These are phyloP conservation scores for Adela reaumurella DNA, from an alignment of 2,888 invertebrate genomes.

Conservation along the genomic window DNA sequence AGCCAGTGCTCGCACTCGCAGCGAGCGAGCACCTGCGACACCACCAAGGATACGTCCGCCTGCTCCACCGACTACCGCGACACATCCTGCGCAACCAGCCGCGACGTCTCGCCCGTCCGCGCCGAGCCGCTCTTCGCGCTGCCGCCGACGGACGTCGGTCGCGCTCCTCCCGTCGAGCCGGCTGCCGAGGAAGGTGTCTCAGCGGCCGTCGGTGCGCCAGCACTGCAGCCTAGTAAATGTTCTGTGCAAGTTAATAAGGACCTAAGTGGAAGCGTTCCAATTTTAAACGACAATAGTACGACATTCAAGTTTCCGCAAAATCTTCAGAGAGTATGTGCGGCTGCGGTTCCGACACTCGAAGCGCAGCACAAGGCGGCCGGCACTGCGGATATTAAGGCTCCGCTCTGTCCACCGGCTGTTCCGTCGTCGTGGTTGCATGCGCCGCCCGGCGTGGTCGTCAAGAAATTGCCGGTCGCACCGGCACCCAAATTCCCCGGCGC, in stretches of 20 bases:
- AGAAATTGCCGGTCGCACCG: background rate
- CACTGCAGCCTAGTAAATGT: too few relatives aligned
- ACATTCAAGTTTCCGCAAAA: background rate
- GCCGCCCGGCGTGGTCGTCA: constrained; percentile 14
- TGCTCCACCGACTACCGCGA: constrained; percentile 50
- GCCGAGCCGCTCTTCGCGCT: too few relatives aligned
- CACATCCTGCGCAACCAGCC: constrained; percentile 17
- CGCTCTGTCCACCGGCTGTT: constrained; percentile 38
- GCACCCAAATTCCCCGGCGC: background rate
- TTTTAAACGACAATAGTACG: too few relatives aligned
- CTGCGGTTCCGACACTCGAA: background rate
- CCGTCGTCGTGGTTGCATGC: constrained; percentile 38
- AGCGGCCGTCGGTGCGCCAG: too few relatives aligned
- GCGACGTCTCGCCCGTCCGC: background rate
- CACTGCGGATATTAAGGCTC: constrained; percentile 13
- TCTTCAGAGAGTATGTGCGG: background rate
- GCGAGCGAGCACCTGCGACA: constrained; percentile 28
- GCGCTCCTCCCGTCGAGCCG: too few relatives aligned
- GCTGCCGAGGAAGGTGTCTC: too few relatives aligned
- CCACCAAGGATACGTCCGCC: constrained; percentile 44
- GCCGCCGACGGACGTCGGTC: too few relatives aligned
- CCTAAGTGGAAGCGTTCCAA: too few relatives aligned
- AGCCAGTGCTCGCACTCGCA: constrained; percentile 41
- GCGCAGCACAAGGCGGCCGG: background rate
- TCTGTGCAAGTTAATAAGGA: too few relatives aligned